phyloP scores from a whole-genome alignment of 2,797 vertebrate species.

The Ceyx erithaca region DNA sequence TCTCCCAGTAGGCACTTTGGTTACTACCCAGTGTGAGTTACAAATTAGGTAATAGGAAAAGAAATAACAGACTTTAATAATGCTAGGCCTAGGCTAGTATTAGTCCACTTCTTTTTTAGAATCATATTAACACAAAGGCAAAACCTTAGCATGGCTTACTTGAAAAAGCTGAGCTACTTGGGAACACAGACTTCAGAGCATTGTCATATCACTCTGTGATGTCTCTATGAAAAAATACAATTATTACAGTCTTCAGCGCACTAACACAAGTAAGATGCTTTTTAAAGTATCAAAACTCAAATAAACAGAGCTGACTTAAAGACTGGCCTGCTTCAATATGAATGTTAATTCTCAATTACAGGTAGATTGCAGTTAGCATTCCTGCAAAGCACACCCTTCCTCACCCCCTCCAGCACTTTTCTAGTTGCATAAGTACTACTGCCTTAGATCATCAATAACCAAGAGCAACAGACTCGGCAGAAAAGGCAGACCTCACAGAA shows the following conservation, averaged over 20 bases:
- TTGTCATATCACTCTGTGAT: not conserved
- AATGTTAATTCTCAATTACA: not conserved
- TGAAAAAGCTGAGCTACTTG: not conserved
- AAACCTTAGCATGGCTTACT: not conserved
- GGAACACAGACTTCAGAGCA: not conserved
- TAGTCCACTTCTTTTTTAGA: constrained; percentile 5
- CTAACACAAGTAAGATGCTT: not conserved
- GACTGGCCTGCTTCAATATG: not conserved
- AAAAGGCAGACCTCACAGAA: not conserved
- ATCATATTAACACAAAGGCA: not conserved
- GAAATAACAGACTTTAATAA: constrained; percentile 36
- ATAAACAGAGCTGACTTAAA: not conserved
- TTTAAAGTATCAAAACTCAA: not conserved
- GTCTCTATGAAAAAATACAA: not conserved
- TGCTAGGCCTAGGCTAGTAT: not conserved
- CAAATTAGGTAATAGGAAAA: constrained; percentile 37
- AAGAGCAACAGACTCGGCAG: not conserved
- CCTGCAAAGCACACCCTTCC: not conserved
- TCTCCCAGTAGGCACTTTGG: not conserved
- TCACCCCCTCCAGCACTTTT: not conserved
- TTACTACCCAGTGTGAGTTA: constrained; percentile 41
- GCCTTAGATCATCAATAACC: not conserved
- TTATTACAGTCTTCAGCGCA: not conserved
- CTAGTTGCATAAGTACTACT: not conserved
- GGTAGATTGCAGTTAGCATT: not conserved